Evolutionary conservation across 1,140 invertebrate species (phyloP).

Genomic region (Apis florea): DNA sequence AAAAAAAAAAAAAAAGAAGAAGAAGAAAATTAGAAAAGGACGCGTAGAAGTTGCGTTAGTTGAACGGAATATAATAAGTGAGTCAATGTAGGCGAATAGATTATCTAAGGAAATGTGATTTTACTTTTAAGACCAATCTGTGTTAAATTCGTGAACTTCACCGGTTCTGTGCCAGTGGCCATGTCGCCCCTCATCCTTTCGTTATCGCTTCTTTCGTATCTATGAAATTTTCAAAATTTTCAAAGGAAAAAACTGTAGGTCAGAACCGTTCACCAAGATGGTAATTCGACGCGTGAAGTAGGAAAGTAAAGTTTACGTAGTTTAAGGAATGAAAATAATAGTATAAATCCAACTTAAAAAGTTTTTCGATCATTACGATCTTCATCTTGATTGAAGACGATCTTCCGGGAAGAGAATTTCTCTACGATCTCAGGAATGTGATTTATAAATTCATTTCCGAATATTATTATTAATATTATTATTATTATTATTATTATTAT

Average conservation of each 20-base stretch:
- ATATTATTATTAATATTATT: no score
- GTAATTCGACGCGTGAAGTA: neutral
- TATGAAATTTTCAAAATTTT: neutral
- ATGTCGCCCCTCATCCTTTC: constrained; percentile 36
- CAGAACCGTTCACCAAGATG: constrained; percentile 14
- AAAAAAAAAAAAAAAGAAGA: no score
- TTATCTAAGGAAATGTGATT: constrained; percentile 58
- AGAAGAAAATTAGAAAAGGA: neutral
- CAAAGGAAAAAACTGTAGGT: neutral
- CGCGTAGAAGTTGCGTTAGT: constrained; percentile 2
- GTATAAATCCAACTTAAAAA: neutral
- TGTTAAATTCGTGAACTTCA: constrained; percentile 43
- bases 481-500: no score
- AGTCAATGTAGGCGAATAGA: constrained; percentile 38
- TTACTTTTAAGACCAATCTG: constrained; percentile 63
- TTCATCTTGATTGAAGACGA: neutral
- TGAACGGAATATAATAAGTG: neutral
- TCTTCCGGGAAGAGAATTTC: constrained; percentile 10
- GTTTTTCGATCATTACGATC: constrained; percentile 9
- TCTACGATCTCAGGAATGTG: constrained; percentile 40
- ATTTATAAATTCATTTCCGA: constrained; percentile 9
- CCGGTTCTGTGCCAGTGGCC: constrained; percentile 54
- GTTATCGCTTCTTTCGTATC: constrained; percentile 44
- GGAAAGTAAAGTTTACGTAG: constrained; percentile 2
- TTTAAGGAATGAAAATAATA: constrained; percentile 2